phyloP scores from a whole-genome alignment of 2,888 invertebrate species.

The Diaphora mendica region DNA sequence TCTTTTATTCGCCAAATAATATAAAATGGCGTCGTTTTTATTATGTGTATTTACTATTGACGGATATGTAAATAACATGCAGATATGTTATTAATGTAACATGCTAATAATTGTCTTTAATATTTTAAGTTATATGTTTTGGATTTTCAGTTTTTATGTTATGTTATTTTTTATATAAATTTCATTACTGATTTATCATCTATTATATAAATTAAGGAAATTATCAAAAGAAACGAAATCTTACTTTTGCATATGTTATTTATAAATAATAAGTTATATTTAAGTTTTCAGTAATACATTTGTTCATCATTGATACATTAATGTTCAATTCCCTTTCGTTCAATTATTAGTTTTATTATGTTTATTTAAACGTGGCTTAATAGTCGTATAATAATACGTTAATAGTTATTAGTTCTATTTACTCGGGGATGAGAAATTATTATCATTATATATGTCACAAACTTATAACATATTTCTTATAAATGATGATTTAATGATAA shows the following conservation, averaged over 20 bases:
- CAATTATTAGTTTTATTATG: constrained; percentile 77
- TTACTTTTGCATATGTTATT: background rate
- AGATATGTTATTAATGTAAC: constrained; percentile 26
- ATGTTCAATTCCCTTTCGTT: constrained; percentile 72
- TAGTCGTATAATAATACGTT: constrained; percentile 51
- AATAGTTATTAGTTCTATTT: constrained; percentile 29
- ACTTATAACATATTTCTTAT: background rate
- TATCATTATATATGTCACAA: background rate
- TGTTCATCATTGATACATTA: constrained; percentile 35
- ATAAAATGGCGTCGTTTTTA: constrained; percentile 40
- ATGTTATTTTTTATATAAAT: background rate
- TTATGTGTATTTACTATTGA: constrained; percentile 31
- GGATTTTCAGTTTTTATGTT: background rate
- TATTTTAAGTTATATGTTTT: background rate
- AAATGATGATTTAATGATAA: background rate
- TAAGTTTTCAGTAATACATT: background rate
- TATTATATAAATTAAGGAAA: background rate
- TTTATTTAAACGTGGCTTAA: constrained; percentile 54
- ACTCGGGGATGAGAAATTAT: constrained; percentile 23
- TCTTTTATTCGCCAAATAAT: constrained; percentile 32
- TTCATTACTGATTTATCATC: background rate
- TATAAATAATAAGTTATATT: background rate
- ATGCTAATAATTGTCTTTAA: constrained; percentile 5
- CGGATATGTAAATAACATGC: constrained; percentile 33
- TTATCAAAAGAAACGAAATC: background rate